These are phyloP conservation scores for Nilaparvata lugens DNA, from an alignment of 1,140 invertebrate species.

Conservation along the genomic window DNA sequence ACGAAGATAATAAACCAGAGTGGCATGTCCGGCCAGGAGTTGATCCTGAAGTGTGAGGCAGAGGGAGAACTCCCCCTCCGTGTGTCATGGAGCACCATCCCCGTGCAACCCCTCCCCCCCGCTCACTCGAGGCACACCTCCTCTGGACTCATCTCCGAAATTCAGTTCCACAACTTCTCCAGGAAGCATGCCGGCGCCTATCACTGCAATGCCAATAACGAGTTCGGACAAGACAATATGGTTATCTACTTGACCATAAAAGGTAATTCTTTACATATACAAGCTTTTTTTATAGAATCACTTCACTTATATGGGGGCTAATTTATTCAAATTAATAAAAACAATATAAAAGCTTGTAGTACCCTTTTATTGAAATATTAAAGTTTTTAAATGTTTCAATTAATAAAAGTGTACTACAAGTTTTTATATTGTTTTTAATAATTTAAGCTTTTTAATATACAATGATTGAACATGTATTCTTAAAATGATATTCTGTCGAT, in stretches of 20 bases:
- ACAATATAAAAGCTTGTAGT: too few relatives aligned
- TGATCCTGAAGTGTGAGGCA: constrained; percentile 64
- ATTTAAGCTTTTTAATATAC: too few relatives aligned
- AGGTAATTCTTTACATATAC: too few relatives aligned
- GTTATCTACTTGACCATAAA: constrained; percentile 73
- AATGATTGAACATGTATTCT: too few relatives aligned
- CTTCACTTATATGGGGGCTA: too few relatives aligned
- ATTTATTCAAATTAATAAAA: too few relatives aligned
- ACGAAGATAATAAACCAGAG: constrained; percentile 42
- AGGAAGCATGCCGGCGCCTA: constrained; percentile 79
- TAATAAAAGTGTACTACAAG: too few relatives aligned
- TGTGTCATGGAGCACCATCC: constrained; percentile 52
- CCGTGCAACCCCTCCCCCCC: constrained; percentile 11
- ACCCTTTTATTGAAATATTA: too few relatives aligned
- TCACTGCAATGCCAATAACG: constrained; percentile 74
- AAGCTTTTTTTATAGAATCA: too few relatives aligned
- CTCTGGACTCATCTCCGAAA: constrained; percentile 28
- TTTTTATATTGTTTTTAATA: too few relatives aligned
- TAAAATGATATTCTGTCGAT: too few relatives aligned
- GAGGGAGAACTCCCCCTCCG: constrained; percentile 76
- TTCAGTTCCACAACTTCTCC: constrained; percentile 25
- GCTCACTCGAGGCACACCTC: constrained; percentile 24
- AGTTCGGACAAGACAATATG: constrained; percentile 71
- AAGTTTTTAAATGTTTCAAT: too few relatives aligned
- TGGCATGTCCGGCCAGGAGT: constrained; percentile 50